phyloP scores from a whole-genome alignment of 2,888 invertebrate genomes.

The Hypselothyrea guttata region DNA sequence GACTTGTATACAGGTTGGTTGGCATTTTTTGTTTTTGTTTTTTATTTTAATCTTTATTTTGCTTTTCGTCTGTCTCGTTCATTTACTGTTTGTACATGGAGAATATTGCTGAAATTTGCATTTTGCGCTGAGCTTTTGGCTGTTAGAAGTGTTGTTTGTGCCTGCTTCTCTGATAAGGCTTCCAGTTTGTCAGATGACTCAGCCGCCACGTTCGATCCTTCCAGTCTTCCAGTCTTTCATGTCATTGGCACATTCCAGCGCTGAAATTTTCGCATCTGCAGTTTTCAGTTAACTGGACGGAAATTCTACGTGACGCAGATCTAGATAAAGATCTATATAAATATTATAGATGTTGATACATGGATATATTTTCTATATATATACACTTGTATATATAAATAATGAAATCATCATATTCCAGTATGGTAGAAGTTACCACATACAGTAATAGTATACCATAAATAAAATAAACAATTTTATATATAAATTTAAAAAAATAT shows the following conservation, averaged over 20 bases:
- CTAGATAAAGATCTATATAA: slow-evolving; percentile 9
- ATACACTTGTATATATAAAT: not conserved
- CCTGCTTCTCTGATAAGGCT: slow-evolving; percentile 5
- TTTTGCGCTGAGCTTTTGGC: not conserved
- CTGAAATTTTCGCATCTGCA: slow-evolving; percentile 20
- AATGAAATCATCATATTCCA: too few relatives aligned
- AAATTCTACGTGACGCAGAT: slow-evolving; percentile 25
- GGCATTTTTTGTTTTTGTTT: slow-evolving; percentile 50
- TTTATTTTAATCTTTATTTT: too few relatives aligned
- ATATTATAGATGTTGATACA: not conserved
- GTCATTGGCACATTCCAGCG: slow-evolving; percentile 23
- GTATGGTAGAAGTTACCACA: too few relatives aligned
- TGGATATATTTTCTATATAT: too few relatives aligned
- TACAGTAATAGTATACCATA: not conserved
- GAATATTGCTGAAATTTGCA: slow-evolving; percentile 27
- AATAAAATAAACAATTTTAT: not conserved
- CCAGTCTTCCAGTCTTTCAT: slow-evolving; percentile 12
- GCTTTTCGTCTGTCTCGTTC: slow-evolving; percentile 38
- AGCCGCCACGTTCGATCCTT: slow-evolving; percentile 16
- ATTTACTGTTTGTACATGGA: slow-evolving; percentile 38
- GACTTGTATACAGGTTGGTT: slow-evolving; percentile 71
- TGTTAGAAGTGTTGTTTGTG: slow-evolving; percentile 1
- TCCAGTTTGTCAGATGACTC: slow-evolving; percentile 37
- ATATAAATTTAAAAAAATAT: too few relatives aligned
- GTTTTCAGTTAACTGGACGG: slow-evolving; percentile 5